Base-by-base conservation (phyloP, 2,888 invertebrate genomes). In the Chouioia cunea region DNA sequence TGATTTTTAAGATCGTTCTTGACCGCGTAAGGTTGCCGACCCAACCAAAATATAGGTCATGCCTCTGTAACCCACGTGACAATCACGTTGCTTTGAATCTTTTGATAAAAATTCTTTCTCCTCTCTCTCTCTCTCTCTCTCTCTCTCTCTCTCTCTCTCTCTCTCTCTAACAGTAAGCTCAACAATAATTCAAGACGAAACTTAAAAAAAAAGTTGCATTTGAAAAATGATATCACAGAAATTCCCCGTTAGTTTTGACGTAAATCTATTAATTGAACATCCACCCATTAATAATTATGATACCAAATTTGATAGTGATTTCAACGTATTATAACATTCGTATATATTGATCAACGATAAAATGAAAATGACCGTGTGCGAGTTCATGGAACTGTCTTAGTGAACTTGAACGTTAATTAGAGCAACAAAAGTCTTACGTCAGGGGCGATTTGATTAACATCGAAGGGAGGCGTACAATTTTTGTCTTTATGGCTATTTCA, bases 321-420 rank as follows among this genome's bases (percentile, higher is more conserved):
- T n/a, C 4, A 18, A 16, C 50, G n/a, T 50, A 50, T 50, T 48
- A 2, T 18, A 2, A 6, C 1, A 0, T 10, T 18, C 48, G 48
- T n/a, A 18, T 10, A 18, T 48, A 18, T 48, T n/a, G 16, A 20
- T 8, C 50, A 50, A 50, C 50, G 2, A 15, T 4, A 36, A 36
- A 36, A 36, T 36, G 36, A 36, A 36, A 36, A 36, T 10, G 36
- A 36, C 36, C 10, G 36, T 36, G 36, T 58, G 47, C 62, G 58
- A 70, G 58, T 63, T 69, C 69, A 66, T 65, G 58, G 73, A 69
- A 58, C 50, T 69, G 58, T 63, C 65, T 65, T 44, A 20, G 63
- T 58, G 66, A 73, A 73, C 69, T 69, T 73, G 65, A 63, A 44
- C 53, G 36, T 22, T 73, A 47, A 66, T 73, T 56, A 63, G 46